phyloP scores from a whole-genome alignment of 35 echinoderm and acorn worm genomes.

The Strongylocentrotus purpuratus region DNA sequence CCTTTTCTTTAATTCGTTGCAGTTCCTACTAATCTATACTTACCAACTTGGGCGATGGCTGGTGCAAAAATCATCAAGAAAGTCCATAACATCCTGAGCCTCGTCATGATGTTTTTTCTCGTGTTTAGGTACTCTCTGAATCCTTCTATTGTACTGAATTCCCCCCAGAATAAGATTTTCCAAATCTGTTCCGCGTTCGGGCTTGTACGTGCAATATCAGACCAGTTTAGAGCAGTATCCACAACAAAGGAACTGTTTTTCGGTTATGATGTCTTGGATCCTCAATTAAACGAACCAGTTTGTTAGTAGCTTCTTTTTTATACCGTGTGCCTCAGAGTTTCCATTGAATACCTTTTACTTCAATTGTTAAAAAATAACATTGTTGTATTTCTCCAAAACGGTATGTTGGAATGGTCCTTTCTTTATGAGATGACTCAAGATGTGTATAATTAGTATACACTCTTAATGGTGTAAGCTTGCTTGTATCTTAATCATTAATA shows the following conservation, averaged over 20 bases:
- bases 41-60: background rate
- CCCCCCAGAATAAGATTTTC: background rate
- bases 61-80: background rate
- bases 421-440: background rate
- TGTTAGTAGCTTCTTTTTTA: background rate
- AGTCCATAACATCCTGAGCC: background rate
- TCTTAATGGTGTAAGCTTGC: background rate
- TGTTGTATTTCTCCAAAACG: background rate
- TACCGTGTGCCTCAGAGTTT: background rate
- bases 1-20: background rate
- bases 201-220: background rate
- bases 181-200: background rate
- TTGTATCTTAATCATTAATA: slow-evolving; percentile 5
- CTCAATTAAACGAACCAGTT: background rate
- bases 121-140: background rate
- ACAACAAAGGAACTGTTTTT: background rate
- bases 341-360: background rate
- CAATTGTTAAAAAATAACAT: background rate
- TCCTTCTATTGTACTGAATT: background rate
- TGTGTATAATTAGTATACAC: too few relatives aligned
- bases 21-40: background rate
- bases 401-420: background rate
- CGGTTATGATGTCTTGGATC: background rate
- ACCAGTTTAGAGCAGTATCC: background rate
- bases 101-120: background rate